A percentile compares a stretch with the other conserved stretches of the same genome.
Conservation (phyloP, 2,113 vertebrate genomes). For the Malurus cyaneus region DNA sequence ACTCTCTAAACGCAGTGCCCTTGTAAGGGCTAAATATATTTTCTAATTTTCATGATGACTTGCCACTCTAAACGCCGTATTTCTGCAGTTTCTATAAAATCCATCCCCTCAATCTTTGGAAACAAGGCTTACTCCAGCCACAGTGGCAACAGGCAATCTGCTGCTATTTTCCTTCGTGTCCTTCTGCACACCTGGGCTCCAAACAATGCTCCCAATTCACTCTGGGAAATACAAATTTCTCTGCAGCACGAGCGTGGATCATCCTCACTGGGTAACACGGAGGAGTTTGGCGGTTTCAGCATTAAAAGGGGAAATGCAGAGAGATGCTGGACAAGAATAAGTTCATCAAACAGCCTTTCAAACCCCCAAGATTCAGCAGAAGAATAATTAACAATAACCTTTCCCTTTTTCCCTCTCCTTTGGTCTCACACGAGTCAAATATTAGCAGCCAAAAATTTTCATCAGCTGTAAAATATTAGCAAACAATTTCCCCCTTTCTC, state of each 20-base stretch:
- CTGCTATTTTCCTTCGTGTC: background rate
- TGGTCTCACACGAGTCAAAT: background rate
- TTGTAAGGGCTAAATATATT: slow-evolving; percentile 54
- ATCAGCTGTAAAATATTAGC: background rate
- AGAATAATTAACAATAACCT: background rate
- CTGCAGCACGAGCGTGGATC: background rate
- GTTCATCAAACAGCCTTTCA: background rate
- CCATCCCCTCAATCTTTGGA: slow-evolving; percentile 5
- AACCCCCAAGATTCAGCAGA: background rate
- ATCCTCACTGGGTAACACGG: slow-evolving; percentile 39
- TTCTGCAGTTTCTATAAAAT: slow-evolving; percentile 47
- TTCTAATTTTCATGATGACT: slow-evolving; percentile 61
- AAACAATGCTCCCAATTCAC: slow-evolving; percentile 32
- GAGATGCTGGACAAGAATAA: background rate
- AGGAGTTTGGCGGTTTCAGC: background rate
- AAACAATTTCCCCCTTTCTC: background rate
- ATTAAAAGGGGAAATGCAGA: slow-evolving; percentile 19
- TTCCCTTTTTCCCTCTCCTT: background rate
- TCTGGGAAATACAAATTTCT: slow-evolving; percentile 5
- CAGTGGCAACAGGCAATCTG: slow-evolving; percentile 37
- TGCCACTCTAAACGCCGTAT: slow-evolving; percentile 40
- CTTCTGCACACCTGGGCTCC: background rate
- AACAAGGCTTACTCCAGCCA: slow-evolving; percentile 47
- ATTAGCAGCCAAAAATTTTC: too few relatives aligned
- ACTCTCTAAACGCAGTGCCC: slow-evolving; percentile 36